Conservation (phyloP, 2,888 invertebrate genomes). For the Nephrotoma appendiculata region DNA sequence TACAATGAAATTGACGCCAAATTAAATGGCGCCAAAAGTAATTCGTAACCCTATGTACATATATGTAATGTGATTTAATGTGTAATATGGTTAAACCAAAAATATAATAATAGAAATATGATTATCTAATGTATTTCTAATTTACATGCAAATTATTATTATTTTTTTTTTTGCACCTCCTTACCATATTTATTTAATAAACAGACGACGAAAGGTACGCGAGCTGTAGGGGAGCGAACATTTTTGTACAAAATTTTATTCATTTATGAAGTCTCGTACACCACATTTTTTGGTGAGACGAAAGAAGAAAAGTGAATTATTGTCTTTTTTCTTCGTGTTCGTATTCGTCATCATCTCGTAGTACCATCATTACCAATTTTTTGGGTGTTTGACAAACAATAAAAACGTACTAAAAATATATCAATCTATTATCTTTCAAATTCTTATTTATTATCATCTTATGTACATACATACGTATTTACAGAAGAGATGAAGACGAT, state of each 20-base stretch:
- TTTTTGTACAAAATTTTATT: not conserved
- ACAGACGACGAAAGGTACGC: not conserved
- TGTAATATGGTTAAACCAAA: not conserved
- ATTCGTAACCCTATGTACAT: not conserved
- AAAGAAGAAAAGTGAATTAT: not conserved
- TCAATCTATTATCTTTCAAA: not conserved
- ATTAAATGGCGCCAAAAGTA: not conserved
- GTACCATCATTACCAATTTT: not conserved
- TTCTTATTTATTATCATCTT: not conserved
- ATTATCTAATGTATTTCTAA: not conserved
- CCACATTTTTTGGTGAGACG: not conserved
- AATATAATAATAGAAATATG: not conserved
- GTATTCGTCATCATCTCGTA: not conserved
- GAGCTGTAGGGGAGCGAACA: not conserved
- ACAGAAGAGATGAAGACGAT: not conserved
- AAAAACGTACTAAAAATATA: not conserved
- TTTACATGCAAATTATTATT: not conserved
- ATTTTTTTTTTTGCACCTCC: not conserved
- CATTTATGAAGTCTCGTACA: not conserved
- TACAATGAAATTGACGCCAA: not conserved
- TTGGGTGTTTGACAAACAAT: not conserved
- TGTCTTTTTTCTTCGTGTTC: not conserved
- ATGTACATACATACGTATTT: not conserved
- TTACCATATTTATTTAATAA: not conserved
- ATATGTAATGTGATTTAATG: not conserved